Evolutionary conservation across 35 echinoderm and acorn worm species (phyloP).

Genomic region (Lytechinus pictus): DNA sequence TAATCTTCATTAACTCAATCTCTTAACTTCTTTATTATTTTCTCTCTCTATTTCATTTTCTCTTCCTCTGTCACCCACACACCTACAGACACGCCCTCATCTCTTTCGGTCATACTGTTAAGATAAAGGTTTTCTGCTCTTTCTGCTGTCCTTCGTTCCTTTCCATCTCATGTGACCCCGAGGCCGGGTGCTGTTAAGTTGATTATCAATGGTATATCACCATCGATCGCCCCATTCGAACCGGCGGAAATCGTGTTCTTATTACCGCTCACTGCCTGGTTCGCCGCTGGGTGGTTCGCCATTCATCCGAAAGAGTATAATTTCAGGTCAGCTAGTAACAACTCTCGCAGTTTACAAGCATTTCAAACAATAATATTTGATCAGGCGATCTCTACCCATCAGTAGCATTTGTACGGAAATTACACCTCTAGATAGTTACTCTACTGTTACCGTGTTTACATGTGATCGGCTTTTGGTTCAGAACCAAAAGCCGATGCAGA

Average conservation of each 20-base stretch:
- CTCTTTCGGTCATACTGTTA: background rate
- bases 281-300: background rate
- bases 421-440: background rate
- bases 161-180: background rate
- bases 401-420: background rate
- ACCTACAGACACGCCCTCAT: background rate
- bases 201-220: constrained; percentile 36
- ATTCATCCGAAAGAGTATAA: background rate
- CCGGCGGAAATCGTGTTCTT: constrained; percentile 17
- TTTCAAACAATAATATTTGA: constrained; percentile 21
- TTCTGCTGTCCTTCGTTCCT: background rate
- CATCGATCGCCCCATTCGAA: constrained; percentile 34
- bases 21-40: background rate
- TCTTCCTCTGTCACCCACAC: background rate
- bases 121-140: background rate
- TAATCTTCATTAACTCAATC: background rate
- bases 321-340: background rate
- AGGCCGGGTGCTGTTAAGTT: constrained; percentile 34
- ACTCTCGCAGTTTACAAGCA: background rate
- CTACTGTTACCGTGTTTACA: too few species aligned
- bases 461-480: too few species aligned
- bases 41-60: background rate
- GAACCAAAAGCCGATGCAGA: too few species aligned
- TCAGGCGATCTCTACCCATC: background rate
- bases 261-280: constrained; percentile 38